A percentile compares a stretch with the other conserved stretches of the same genome.
Evolutionary conservation across 1,140 invertebrate genomes (phyloP).

Genomic region (Tetragonula clypearis): DNA sequence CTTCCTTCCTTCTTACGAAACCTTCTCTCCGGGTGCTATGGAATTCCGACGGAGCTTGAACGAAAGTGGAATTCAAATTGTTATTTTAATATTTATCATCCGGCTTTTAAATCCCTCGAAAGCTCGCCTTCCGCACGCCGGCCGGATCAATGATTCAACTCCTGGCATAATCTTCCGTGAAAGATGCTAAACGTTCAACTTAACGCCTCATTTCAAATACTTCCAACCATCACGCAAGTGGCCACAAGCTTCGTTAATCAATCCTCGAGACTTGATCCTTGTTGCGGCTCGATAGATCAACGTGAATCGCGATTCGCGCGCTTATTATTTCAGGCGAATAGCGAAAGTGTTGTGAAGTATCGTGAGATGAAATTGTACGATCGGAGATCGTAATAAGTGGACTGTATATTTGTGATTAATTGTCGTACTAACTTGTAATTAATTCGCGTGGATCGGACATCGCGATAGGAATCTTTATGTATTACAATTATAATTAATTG

Average conservation of each 20-base stretch:
- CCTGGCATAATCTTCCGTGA: slow-evolving; percentile 51
- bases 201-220: slow-evolving; percentile 52
- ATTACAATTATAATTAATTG: too few relatives aligned
- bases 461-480: too few relatives aligned
- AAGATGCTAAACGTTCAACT: slow-evolving; percentile 63
- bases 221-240: slow-evolving; percentile 19
- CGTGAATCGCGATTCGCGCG: too few relatives aligned
- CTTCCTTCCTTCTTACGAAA: slow-evolving; percentile 27
- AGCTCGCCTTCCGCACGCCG: slow-evolving; percentile 11
- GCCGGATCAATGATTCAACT: slow-evolving; percentile 24
- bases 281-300: too few relatives aligned
- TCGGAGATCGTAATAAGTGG: too few relatives aligned
- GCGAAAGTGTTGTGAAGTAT: too few relatives aligned
- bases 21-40: not conserved
- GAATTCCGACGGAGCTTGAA: slow-evolving; percentile 56
- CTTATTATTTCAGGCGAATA: too few relatives aligned
- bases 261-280: not conserved
- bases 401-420: too few relatives aligned
- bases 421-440: too few relatives aligned
- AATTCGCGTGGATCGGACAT: too few relatives aligned
- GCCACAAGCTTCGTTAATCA: not conserved
- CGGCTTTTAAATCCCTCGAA: slow-evolving; percentile 61
- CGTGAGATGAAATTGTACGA: too few relatives aligned
- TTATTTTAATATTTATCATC: slow-evolving; percentile 75
- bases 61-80: slow-evolving; percentile 73